Conservation (phyloP, 2,113 vertebrate species). For the Prionailurus viverrinus region DNA sequence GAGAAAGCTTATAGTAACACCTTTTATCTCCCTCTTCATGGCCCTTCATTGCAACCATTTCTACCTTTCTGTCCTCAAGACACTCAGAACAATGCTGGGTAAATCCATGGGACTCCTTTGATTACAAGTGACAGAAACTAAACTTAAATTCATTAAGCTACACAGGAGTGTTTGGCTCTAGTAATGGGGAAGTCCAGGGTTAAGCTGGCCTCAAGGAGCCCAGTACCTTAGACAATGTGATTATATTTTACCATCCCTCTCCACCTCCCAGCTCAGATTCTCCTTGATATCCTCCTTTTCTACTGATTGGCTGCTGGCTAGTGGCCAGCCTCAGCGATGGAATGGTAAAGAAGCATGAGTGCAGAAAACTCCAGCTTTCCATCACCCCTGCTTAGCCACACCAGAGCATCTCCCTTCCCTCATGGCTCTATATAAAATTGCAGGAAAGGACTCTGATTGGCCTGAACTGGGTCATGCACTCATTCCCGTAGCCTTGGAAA, state of each 20-base stretch:
- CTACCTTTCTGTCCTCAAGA: neutral
- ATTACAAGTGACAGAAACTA: neutral
- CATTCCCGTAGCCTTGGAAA: neutral
- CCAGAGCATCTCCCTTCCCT: neutral
- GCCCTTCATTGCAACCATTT: neutral
- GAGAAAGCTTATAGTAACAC: neutral
- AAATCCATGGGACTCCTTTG: neutral
- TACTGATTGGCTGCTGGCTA: neutral
- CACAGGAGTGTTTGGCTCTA: neutral
- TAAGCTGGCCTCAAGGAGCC: neutral
- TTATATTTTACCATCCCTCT: neutral
- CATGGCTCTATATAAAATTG: neutral
- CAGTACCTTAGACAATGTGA: neutral
- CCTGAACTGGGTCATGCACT: neutral
- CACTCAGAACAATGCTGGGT: neutral
- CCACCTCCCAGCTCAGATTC: neutral
- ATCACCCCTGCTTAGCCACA: neutral
- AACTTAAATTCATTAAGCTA: slow-evolving; percentile 1
- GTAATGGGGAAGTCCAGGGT: neutral
- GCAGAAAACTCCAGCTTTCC: neutral
- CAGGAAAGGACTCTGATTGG: neutral
- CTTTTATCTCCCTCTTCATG: neutral
- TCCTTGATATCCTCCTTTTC: neutral
- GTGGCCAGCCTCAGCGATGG: neutral
- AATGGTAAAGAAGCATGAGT: neutral